phyloP scores from a whole-genome alignment of 2,888 invertebrate species.

The Oxyteleia sp. region DNA sequence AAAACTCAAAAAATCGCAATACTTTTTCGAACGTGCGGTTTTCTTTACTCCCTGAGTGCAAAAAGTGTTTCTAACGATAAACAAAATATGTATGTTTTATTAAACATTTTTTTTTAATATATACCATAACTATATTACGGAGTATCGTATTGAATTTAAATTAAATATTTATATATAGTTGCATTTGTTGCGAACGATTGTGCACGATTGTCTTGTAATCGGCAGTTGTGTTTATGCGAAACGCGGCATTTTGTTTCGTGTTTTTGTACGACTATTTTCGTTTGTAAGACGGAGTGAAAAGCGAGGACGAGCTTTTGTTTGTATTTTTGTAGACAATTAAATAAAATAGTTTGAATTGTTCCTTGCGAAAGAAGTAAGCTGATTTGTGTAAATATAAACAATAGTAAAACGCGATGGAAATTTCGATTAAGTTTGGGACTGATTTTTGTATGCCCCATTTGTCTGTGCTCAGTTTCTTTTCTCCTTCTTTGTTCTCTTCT shows the following conservation, averaged over 20 bases:
- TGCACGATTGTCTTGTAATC: conserved; percentile 38
- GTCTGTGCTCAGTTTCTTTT: conserved; percentile 67
- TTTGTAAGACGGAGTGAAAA: conserved; percentile 36
- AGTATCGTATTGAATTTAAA: conserved; percentile 20
- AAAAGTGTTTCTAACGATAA: too few species aligned
- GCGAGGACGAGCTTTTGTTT: conserved; percentile 10
- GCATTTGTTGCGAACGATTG: conserved; percentile 31
- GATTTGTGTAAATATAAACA: conserved; percentile 80
- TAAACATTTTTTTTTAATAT: not conserved
- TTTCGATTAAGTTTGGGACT: conserved; percentile 81
- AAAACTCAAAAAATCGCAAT: conserved; percentile 7
- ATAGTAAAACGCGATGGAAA: conserved; percentile 78
- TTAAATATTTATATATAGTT: conserved; percentile 31
- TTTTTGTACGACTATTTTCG: conserved; percentile 8
- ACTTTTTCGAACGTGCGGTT: too few species aligned
- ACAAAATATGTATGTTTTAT: conserved; percentile 35
- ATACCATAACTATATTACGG: conserved; percentile 2
- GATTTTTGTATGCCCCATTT: conserved; percentile 79
- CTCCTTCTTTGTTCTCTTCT: conserved; percentile 29
- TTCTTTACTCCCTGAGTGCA: too few species aligned
- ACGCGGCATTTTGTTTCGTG: conserved; percentile 36
- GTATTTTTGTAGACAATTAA: conserved; percentile 27
- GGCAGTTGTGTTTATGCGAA: conserved; percentile 26
- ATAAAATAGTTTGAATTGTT: conserved; percentile 76
- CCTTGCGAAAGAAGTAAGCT: conserved; percentile 77